Base-by-base conservation (phyloP, 2,113 vertebrate genomes). In the Carassius gibelio region DNA sequence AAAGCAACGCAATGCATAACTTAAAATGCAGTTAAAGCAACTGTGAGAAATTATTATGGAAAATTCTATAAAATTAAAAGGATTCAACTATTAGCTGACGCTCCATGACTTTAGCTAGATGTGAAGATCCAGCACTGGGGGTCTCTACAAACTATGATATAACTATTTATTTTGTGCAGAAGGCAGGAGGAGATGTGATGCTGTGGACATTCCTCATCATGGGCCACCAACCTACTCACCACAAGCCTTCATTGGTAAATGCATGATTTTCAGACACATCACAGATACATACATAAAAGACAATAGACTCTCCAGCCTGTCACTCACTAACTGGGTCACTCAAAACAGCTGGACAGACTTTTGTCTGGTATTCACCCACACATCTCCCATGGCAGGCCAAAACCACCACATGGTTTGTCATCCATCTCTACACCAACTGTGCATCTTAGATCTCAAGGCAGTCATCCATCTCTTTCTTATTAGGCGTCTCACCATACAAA, bases 201-300 rank as follows among this genome's bases (percentile, higher is more conserved):
- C 42, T 48, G 2, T 48, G 5, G 42, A 48, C 8, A 36, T 69
- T 71, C 8, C 68, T 71, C 68, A 21, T 71, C 34, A 38, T 10
- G 36, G 34, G 71, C 42, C 71, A 48, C 42, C 38, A 74, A 48
- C 71, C 42, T 74, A 74, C 21, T 74, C 75, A 87, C 92, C 93
- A 90, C 90, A 93, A 94, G 91, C 90, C 90, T 94, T 93, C 93
- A 92, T 94, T 96, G 94, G 93, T 92, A 94, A 94, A 90, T 38
- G 86, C 87, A 83, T 90, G 81, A 76, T 91, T 91, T 94, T 92
- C 91, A 92, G 93, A 89, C 57, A 83, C 57, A 64, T 81, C 92
- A 87, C 87, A 87, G 3, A 69, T 75, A 74, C 82, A 89, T 55
- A 82, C 21, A 79, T 79, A 91, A 87, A 87, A 86, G 3, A 71